phyloP scores from a whole-genome alignment of 2,113 vertebrate species.

The Synodontis membranacea region DNA sequence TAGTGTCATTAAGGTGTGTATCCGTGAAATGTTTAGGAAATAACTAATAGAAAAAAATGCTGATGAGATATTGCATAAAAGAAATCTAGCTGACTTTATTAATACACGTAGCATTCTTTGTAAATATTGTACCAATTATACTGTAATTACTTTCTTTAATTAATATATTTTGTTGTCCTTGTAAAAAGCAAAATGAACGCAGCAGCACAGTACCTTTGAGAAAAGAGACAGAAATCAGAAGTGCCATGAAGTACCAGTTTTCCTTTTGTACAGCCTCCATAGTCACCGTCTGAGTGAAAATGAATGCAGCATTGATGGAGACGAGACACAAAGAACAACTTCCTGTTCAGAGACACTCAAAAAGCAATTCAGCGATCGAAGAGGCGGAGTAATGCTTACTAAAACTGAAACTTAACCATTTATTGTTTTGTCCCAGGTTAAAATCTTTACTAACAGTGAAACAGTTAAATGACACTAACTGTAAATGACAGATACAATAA shows the following conservation, averaged over 20 bases:
- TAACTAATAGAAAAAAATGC: neutral
- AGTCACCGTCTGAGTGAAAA: conserved; percentile 67
- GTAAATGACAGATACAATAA: neutral
- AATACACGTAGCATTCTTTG: neutral
- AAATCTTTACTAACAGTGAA: neutral
- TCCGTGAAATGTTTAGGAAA: neutral
- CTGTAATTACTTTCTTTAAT: neutral
- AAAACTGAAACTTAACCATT: conserved; percentile 13
- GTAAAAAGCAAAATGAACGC: neutral
- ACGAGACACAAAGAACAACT: conserved; percentile 61
- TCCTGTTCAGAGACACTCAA: conserved; percentile 62
- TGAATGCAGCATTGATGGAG: conserved; percentile 79
- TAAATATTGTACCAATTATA: neutral
- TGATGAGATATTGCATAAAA: neutral
- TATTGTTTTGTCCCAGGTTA: neutral
- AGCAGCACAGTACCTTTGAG: conserved; percentile 72
- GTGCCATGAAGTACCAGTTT: conserved; percentile 72
- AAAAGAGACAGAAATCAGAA: conserved; percentile 70
- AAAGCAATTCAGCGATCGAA: conserved; percentile 23
- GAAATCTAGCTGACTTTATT: neutral
- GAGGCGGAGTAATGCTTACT: neutral
- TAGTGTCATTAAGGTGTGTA: neutral
- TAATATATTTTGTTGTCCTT: neutral
- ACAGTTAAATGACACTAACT: neutral
- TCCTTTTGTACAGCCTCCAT: conserved; percentile 78